Conservation (phyloP, 53 echinoderm and acorn worm species). For the Crossaster papposus region DNA sequence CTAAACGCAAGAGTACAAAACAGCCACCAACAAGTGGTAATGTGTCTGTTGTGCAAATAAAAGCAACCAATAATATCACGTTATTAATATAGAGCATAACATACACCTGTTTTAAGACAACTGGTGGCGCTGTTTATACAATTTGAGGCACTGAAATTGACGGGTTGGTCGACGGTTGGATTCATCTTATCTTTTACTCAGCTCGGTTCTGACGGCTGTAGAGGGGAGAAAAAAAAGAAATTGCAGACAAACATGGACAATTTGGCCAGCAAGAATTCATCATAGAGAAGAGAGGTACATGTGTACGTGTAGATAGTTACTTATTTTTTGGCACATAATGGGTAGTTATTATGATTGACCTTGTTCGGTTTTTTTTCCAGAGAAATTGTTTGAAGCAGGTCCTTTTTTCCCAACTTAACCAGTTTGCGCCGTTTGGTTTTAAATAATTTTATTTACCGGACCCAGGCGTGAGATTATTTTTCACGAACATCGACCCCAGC, state of each 20-base stretch:
- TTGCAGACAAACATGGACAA: not conserved
- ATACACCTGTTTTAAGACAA: not conserved
- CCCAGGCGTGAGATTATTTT: no score
- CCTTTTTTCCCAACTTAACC: no score
- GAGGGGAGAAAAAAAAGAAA: conserved; percentile 1
- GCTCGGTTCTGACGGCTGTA: conserved; percentile 82
- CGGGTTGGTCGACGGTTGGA: conserved; percentile 28
- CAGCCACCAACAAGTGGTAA: not conserved
- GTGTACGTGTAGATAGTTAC: no score
- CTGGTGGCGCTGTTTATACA: conserved; percentile 39
- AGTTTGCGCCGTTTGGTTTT: no score
- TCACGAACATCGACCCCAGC: no score
- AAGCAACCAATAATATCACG: conserved; percentile 8
- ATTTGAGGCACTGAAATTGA: conserved; percentile 51
- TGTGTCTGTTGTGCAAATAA: not conserved
- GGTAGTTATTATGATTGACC: no score
- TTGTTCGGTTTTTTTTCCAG: no score
- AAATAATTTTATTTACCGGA: no score
- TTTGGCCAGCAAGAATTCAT: not conserved
- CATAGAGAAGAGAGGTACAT: no score
- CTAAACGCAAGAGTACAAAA: not conserved
- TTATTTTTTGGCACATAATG: no score
- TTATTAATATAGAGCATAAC: not conserved
- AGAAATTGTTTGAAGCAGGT: no score
- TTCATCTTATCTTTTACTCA: conserved; percentile 73